A percentile compares a stretch with the other conserved stretches of the same genome.
phyloP scores from a whole-genome alignment of 2,888 invertebrate species.

The Prosopocoilus inquinatus region DNA sequence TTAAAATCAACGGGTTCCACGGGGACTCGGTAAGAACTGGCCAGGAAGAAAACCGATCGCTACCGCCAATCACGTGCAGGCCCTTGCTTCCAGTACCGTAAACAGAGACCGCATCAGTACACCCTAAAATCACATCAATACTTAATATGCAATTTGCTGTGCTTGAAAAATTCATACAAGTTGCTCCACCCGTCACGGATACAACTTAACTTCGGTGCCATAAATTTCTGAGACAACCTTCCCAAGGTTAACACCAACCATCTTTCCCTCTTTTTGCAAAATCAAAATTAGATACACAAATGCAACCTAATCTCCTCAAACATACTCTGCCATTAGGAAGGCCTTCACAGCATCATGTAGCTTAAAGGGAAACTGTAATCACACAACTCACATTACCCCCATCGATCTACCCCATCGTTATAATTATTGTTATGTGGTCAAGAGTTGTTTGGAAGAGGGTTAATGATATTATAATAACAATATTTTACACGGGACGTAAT shows the following conservation, averaged over 20 bases:
- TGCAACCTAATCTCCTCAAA: too few species aligned
- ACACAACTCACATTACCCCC: too few species aligned
- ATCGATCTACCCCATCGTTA: too few species aligned
- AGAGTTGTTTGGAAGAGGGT: too few species aligned
- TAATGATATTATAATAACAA: too few species aligned
- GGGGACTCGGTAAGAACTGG: slow-evolving; percentile 39
- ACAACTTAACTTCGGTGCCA: slow-evolving; percentile 3
- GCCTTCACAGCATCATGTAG: too few species aligned
- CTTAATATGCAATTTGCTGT: slow-evolving; percentile 45
- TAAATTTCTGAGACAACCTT: slow-evolving; percentile 5
- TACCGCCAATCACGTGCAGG: slow-evolving; percentile 28
- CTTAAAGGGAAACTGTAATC: too few species aligned
- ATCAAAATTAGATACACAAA: too few species aligned
- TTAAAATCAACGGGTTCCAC: slow-evolving; percentile 42
- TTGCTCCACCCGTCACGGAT: slow-evolving; percentile 22
- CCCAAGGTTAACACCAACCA: slow-evolving; percentile 7
- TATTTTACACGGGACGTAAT: too few species aligned
- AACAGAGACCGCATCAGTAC: slow-evolving; percentile 19
- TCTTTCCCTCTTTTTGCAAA: background rate
- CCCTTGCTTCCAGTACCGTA: slow-evolving; percentile 20
- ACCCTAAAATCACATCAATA: slow-evolving; percentile 44
- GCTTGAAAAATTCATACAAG: slow-evolving; percentile 42
- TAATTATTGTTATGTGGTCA: too few species aligned
- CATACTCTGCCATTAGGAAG: too few species aligned
- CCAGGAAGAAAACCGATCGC: slow-evolving; percentile 34